Base-by-base conservation (phyloP, 2,797 vertebrate genomes). In the Coccyzus lansbergi region DNA sequence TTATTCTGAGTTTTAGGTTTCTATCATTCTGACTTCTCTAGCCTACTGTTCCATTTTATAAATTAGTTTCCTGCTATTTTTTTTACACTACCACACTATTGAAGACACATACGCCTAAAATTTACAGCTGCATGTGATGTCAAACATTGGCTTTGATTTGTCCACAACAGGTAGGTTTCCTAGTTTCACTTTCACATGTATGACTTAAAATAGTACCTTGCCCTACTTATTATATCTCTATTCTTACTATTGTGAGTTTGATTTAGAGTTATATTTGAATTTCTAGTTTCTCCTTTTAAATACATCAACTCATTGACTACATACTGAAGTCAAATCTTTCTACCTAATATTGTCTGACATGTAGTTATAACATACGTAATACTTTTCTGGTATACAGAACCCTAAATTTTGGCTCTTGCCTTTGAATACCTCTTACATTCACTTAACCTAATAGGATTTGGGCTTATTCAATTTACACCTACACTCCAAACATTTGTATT, bases 1-100 rank as follows among this genome's bases (percentile, higher is more conserved):
- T 95, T 96, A 89, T 93, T 91, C 62, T 84, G 92, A 90, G 64
- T 95, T 97, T 90, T 88, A 95, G 63, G 26, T 67, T 95, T 93
- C 90, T 91, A 65, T 92, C 72, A 91, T 91, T 87, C 58, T 88
- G 92, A 58, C 28, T 92, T 94, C 65, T 94, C 79, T 86, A 95
- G 83, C 78, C 96, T 86, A 90, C 74, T 90, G 25, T 90, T 96
- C 56, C 67, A 78, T 87, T 95, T 94, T 93, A 89, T 63, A 94
- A 63, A 92, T 87, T 5, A 95, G 89, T 85, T 93, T 94, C 36
- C 40, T 70, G 25, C n/a, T n/a, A n/a, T n/a, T n/a, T n/a, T n/a
- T n/a, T n/a, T n/a, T 25, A 56, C 29, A 79, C 44, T 80, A 81
- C 44, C 16, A 79, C 42, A 75, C 10, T 80, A 38, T 22, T 53